Percentiles rank a stretch among this genome's conserved stretches.
Evolutionary conservation across 2,888 invertebrate species (phyloP).

Genomic region (Leucoptera coffeella): DNA sequence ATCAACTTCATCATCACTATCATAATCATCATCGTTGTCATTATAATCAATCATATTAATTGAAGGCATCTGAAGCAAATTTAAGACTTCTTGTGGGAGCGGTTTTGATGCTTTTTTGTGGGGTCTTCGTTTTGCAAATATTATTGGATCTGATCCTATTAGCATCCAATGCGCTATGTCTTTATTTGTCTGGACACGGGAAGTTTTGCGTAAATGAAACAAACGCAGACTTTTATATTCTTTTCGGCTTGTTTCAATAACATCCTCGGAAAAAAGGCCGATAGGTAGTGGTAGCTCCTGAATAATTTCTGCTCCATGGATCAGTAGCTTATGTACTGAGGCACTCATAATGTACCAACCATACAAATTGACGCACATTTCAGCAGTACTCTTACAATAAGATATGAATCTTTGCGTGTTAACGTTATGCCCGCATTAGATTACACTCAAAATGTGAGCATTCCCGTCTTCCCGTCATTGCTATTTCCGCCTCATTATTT

Average conservation of each 20-base stretch:
- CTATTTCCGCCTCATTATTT: constrained; percentile 7
- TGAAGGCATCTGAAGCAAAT: not conserved
- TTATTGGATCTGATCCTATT: not conserved
- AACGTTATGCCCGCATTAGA: constrained; percentile 5
- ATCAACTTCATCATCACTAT: not conserved
- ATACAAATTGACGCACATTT: not conserved
- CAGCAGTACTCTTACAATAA: constrained; percentile 1
- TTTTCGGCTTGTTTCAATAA: not conserved
- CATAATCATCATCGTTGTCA: not conserved
- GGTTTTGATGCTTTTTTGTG: not conserved
- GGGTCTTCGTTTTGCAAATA: not conserved
- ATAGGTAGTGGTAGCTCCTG: not conserved
- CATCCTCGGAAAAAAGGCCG: not conserved
- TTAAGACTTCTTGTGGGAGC: not conserved
- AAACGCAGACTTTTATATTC: not conserved
- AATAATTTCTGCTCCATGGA: not conserved
- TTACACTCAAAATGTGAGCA: constrained; percentile 5
- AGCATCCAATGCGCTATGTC: not conserved
- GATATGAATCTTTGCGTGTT: not conserved
- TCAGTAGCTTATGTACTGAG: not conserved
- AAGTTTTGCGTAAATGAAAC: not conserved
- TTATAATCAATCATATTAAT: not conserved
- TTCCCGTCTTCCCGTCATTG: constrained; percentile 8
- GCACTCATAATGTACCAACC: not conserved
- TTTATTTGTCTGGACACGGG: not conserved